These are phyloP conservation scores for Epiblema foenella DNA, from an alignment of 2,888 invertebrate genomes.

Conservation along the genomic window DNA sequence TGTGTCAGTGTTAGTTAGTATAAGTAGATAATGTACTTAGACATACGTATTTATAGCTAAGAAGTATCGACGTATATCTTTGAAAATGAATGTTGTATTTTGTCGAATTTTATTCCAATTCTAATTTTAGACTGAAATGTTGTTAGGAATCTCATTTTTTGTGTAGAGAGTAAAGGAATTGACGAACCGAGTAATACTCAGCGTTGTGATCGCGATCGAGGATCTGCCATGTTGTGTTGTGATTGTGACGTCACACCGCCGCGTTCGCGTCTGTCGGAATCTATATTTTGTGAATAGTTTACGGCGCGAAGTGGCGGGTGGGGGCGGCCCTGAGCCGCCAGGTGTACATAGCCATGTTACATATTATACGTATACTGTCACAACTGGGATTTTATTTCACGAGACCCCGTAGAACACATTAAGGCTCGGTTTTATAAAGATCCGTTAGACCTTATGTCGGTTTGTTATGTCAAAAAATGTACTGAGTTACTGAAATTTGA, in stretches of 20 bases:
- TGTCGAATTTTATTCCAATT: slow-evolving; percentile 38
- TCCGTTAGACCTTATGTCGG: too few relatives aligned
- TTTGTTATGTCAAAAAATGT: too few relatives aligned
- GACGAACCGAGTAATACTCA: slow-evolving; percentile 34
- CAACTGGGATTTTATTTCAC: slow-evolving; percentile 20
- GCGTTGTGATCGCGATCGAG: slow-evolving; percentile 31
- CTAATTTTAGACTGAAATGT: slow-evolving; percentile 35
- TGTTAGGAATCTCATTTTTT: slow-evolving; percentile 32
- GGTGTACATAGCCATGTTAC: slow-evolving; percentile 33
- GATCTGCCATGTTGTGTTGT: slow-evolving; percentile 35
- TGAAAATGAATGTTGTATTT: slow-evolving; percentile 39
- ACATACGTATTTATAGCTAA: slow-evolving; percentile 24
- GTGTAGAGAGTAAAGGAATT: slow-evolving; percentile 23
- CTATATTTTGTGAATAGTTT: slow-evolving; percentile 37
- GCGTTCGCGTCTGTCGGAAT: slow-evolving; percentile 3
- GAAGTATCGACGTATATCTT: slow-evolving; percentile 19
- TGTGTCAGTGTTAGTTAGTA: slow-evolving; percentile 32
- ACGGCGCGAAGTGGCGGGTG: slow-evolving; percentile 22
- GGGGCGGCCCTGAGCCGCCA: slow-evolving; percentile 9
- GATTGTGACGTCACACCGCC: slow-evolving; percentile 20
- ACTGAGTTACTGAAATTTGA: too few relatives aligned
- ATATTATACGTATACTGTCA: slow-evolving; percentile 30
- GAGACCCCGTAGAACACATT: not conserved
- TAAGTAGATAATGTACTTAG: slow-evolving; percentile 38
- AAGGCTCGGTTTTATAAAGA: too few relatives aligned